These are phyloP conservation scores for Thamnophis sirtalis DNA, from an alignment of 2,113 vertebrate species.

Conservation along the genomic window DNA sequence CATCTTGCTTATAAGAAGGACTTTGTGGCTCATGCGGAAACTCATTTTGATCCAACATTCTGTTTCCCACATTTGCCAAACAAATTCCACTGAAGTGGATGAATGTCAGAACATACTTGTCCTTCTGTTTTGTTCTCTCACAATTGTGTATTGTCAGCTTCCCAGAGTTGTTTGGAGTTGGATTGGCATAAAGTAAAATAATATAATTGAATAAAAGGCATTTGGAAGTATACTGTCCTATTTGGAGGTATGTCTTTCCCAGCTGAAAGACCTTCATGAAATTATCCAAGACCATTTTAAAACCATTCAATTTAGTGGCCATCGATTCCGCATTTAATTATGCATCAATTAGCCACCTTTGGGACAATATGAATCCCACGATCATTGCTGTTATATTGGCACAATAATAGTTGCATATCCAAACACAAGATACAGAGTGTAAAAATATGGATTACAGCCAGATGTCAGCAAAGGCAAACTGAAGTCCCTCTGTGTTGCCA, in stretches of 20 bases:
- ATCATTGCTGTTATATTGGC: neutral
- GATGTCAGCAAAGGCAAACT: neutral
- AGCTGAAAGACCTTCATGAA: neutral
- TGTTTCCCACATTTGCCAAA: neutral
- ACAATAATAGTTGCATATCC: neutral
- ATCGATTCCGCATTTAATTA: neutral
- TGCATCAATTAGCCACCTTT: neutral
- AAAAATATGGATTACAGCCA: neutral
- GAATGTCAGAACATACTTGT: neutral
- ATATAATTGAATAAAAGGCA: neutral
- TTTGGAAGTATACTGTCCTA: neutral
- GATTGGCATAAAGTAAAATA: neutral
- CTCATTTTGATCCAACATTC: neutral
- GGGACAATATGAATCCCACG: neutral
- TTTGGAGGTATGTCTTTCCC: neutral
- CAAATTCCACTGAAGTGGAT: neutral
- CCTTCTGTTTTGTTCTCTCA: neutral
- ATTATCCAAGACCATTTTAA: neutral
- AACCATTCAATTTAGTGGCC: neutral
- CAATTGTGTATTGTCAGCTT: neutral
- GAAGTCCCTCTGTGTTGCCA: neutral
- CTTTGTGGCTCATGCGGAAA: neutral
- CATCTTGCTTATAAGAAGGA: neutral
- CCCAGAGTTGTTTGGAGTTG: neutral
- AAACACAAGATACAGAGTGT: neutral